A percentile compares a stretch with the other conserved stretches of the same genome.
phyloP scores from a whole-genome alignment of 2,113 vertebrate species.

The Alectura lathami region DNA sequence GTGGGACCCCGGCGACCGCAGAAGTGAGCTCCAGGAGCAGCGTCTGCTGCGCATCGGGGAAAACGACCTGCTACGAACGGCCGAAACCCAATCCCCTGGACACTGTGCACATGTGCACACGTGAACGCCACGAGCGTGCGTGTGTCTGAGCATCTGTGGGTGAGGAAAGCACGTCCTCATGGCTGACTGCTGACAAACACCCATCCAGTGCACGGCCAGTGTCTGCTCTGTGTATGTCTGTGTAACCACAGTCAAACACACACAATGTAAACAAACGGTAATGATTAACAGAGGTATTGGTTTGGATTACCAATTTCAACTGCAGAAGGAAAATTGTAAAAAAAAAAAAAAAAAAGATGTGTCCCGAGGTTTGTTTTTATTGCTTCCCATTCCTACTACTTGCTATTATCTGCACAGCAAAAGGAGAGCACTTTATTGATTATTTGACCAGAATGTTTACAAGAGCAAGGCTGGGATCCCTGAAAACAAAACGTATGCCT shows the following conservation, averaged over 20 bases:
- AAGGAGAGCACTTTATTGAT: conserved; percentile 63
- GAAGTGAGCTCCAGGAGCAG: not conserved
- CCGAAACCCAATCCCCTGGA: not conserved
- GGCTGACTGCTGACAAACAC: conserved; percentile 10
- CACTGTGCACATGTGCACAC: not conserved
- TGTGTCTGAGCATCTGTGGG: not conserved
- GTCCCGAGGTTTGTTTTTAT: conserved; percentile 14
- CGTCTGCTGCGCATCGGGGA: not conserved
- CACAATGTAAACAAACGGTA: conserved; percentile 75
- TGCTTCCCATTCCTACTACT: conserved; percentile 24
- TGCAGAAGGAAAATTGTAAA: conserved; percentile 39
- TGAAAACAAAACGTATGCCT: conserved; percentile 42
- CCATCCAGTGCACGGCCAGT: conserved; percentile 16
- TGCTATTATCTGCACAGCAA: conserved; percentile 28
- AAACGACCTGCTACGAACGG: not conserved
- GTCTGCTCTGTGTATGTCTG: not conserved
- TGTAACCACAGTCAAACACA: conserved; percentile 57
- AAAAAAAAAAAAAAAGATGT: not conserved
- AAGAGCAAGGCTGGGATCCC: conserved; percentile 58
- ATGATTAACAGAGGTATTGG: conserved; percentile 72
- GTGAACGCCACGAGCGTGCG: not conserved
- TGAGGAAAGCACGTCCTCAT: not conserved
- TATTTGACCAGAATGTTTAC: conserved; percentile 72
- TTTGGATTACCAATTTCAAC: conserved; percentile 65
- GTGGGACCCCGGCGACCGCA: not conserved